These are phyloP conservation scores for Carassius auratus DNA, from an alignment of 2,113 vertebrate species.

Conservation along the genomic window DNA sequence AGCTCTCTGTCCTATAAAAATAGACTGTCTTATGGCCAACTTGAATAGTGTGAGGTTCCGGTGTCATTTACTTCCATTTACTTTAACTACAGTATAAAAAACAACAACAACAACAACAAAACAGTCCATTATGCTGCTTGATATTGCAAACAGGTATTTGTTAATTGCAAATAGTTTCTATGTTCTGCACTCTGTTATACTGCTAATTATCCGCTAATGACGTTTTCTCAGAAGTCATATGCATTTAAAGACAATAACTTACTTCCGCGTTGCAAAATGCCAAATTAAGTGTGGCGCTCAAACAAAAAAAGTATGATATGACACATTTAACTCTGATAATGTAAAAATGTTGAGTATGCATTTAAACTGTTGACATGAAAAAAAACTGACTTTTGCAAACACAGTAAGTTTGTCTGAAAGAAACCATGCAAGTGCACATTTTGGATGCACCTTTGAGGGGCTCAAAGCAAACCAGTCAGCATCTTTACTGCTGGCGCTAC, in stretches of 20 bases:
- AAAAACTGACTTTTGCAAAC: constrained; percentile 13
- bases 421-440: constrained; percentile 29
- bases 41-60: not conserved
- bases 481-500: constrained; percentile 67
- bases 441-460: constrained; percentile 61
- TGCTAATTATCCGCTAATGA: too few relatives aligned
- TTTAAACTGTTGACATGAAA: constrained; percentile 19
- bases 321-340: not conserved
- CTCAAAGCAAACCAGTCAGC: constrained; percentile 72
- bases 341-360: not conserved
- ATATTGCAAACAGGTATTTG: too few relatives aligned
- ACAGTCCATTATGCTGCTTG: too few relatives aligned
- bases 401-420: not conserved
- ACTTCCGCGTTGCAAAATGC: not conserved
- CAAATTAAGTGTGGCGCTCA: not conserved
- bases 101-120: too few relatives aligned
- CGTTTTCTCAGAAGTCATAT: too few relatives aligned
- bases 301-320: not conserved
- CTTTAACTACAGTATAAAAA: too few relatives aligned
- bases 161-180: too few relatives aligned
- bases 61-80: not conserved
- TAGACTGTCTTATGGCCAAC: not conserved
- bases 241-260: not conserved
- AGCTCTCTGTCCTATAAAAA: not conserved
- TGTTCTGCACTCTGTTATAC: too few relatives aligned